Conservation (phyloP, 1,140 invertebrate genomes). For the Thaumetopoea pityocampa region DNA sequence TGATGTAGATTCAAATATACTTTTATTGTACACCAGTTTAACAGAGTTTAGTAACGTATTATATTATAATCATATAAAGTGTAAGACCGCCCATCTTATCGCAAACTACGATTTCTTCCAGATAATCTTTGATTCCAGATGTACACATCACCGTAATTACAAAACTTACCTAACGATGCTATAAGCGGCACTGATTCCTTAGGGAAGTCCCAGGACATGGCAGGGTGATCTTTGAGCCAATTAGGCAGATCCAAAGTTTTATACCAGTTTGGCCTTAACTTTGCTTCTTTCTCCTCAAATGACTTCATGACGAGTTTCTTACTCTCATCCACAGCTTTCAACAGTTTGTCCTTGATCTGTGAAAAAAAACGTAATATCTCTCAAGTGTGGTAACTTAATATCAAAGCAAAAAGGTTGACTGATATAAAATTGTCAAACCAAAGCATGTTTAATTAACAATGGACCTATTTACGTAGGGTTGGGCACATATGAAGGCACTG, state of each 20-base stretch:
- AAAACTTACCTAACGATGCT: constrained; percentile 51
- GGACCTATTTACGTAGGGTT: too few species aligned
- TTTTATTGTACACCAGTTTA: too few species aligned
- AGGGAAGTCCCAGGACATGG: constrained; percentile 73
- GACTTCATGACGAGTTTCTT: constrained; percentile 69
- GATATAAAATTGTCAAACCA: too few species aligned
- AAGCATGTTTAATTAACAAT: too few species aligned
- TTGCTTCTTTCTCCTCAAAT: constrained; percentile 65
- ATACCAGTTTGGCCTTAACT: constrained; percentile 59
- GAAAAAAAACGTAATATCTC: constrained; percentile 24
- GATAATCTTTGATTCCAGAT: too few species aligned
- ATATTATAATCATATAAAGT: too few species aligned
- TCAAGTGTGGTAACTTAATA: constrained; percentile 4
- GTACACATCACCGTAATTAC: neutral
- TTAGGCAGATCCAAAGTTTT: constrained; percentile 59
- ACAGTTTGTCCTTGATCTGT: constrained; percentile 72
- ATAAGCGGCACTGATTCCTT: constrained; percentile 59
- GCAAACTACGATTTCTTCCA: too few species aligned
- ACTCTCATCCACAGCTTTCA: constrained; percentile 72
- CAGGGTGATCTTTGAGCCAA: constrained; percentile 66
- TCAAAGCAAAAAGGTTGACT: constrained; percentile 1
- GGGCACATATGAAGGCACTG: too few species aligned
- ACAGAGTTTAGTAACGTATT: too few species aligned
- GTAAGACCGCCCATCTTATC: too few species aligned
- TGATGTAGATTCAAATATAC: neutral